Evolutionary conservation across 1,140 invertebrate genomes (phyloP).

Genomic region (Liolophura sinensis): DNA sequence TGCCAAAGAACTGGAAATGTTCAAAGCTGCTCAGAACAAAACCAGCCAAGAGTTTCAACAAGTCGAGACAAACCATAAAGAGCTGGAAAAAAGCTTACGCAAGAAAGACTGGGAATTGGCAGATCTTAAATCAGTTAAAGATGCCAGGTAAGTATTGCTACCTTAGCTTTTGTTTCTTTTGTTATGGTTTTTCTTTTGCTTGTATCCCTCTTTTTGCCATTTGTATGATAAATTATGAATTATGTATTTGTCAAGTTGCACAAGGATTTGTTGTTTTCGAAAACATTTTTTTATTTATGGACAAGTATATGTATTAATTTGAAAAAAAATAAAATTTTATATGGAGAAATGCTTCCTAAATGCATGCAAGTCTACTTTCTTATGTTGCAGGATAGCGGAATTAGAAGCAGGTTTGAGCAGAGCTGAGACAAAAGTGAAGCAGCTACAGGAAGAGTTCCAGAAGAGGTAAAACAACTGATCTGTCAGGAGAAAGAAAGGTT

Average conservation of each 20-base stretch:
- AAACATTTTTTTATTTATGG: background rate
- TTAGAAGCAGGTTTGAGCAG: conserved; percentile 40
- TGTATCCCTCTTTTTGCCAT: background rate
- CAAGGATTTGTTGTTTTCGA: background rate
- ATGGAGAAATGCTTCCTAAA: background rate
- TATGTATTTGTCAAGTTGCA: background rate
- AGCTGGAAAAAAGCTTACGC: conserved; percentile 49
- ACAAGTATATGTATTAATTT: background rate
- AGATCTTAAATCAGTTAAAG: conserved; percentile 46
- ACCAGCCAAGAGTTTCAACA: conserved; percentile 33
- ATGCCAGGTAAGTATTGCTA: conserved; percentile 36
- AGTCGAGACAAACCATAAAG: conserved; percentile 28
- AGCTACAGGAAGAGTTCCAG: conserved; percentile 47
- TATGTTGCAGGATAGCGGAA: conserved; percentile 43
- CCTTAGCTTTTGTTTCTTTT: background rate
- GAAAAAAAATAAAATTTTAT: background rate
- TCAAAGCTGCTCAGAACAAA: conserved; percentile 36
- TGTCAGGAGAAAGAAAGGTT: background rate
- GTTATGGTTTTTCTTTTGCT: background rate
- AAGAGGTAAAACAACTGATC: conserved; percentile 39
- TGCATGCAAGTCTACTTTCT: no score
- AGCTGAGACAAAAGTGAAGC: conserved; percentile 34
- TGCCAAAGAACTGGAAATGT: conserved; percentile 49
- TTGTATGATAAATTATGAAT: background rate
- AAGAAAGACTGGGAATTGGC: conserved; percentile 53